phyloP scores from a whole-genome alignment of 2,797 vertebrate species.

The Eulemur albifrons region DNA sequence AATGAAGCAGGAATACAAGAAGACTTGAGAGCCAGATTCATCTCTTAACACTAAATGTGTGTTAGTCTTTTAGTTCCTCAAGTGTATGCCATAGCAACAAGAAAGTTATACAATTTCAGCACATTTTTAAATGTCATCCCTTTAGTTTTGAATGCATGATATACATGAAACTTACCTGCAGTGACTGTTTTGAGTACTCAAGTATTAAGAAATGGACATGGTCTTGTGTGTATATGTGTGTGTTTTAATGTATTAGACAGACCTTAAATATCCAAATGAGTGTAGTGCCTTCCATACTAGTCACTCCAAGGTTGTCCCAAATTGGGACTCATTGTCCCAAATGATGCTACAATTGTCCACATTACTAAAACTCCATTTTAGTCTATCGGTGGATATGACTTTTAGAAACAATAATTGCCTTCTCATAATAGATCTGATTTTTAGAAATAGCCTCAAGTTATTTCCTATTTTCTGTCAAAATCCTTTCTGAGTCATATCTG shows the following conservation, averaged over 20 bases:
- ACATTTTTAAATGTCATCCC: conserved; percentile 27
- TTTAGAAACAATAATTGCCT: conserved; percentile 51
- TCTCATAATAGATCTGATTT: conserved; percentile 33
- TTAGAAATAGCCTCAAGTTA: conserved; percentile 45
- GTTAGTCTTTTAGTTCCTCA: conserved; percentile 31
- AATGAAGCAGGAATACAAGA: conserved; percentile 20
- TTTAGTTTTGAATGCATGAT: neutral
- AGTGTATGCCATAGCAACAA: neutral
- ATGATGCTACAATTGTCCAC: conserved; percentile 1
- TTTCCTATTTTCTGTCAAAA: conserved; percentile 63
- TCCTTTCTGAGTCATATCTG: conserved; percentile 45
- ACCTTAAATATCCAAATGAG: conserved; percentile 35
- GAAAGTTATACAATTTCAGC: neutral
- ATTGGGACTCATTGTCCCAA: neutral
- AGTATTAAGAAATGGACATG: conserved; percentile 10
- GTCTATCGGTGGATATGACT: neutral
- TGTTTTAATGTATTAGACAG: neutral
- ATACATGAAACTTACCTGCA: conserved; percentile 23
- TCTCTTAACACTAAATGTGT: neutral
- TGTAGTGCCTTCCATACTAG: neutral
- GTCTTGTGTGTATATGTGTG: neutral
- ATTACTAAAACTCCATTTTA: conserved; percentile 50
- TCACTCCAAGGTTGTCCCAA: neutral
- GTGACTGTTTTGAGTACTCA: conserved; percentile 12
- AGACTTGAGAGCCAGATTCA: conserved; percentile 20